A percentile compares a stretch with the other conserved stretches of the same genome.
Evolutionary conservation across 2,113 vertebrate genomes (phyloP).

Genomic region (Scalopus aquaticus): DNA sequence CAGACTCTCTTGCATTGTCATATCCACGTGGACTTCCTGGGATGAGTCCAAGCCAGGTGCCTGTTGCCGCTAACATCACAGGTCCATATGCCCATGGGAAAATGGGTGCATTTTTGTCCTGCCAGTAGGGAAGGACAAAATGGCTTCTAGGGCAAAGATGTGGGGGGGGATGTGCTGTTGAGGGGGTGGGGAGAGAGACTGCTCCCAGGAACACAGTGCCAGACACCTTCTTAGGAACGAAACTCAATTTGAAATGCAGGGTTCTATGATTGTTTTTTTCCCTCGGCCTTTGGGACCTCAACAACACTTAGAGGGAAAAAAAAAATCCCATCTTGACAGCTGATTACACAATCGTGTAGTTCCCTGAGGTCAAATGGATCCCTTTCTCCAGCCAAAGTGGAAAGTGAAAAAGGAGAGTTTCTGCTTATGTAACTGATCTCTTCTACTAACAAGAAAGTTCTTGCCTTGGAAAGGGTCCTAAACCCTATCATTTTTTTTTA

Average conservation of each 20-base stretch:
- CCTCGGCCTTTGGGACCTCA: not conserved
- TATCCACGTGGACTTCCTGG: not conserved
- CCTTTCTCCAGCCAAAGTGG: not conserved
- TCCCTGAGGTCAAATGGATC: not conserved
- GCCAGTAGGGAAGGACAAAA: not conserved
- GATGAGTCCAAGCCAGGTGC: too few species aligned
- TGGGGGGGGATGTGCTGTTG: not conserved
- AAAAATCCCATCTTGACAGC: not conserved
- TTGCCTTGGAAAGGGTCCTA: not conserved
- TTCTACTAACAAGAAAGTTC: not conserved
- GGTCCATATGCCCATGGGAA: accelerated
- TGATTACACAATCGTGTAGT: not conserved
- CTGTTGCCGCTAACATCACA: accelerated
- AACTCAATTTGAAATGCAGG: not conserved
- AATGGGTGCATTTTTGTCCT: not conserved
- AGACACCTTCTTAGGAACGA: not conserved
- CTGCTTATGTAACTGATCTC: not conserved
- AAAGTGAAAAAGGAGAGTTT: not conserved
- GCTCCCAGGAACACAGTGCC: not conserved
- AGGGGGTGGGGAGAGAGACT: not conserved
- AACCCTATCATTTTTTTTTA: not conserved
- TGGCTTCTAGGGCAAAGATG: not conserved
- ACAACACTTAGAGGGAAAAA: not conserved
- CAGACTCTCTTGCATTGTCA: not conserved
- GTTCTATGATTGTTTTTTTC: not conserved